A percentile compares a stretch with the other conserved stretches of the same genome.
Evolutionary conservation across 2,888 invertebrate genomes (phyloP).

Genomic region (Himalopsyche japonica): DNA sequence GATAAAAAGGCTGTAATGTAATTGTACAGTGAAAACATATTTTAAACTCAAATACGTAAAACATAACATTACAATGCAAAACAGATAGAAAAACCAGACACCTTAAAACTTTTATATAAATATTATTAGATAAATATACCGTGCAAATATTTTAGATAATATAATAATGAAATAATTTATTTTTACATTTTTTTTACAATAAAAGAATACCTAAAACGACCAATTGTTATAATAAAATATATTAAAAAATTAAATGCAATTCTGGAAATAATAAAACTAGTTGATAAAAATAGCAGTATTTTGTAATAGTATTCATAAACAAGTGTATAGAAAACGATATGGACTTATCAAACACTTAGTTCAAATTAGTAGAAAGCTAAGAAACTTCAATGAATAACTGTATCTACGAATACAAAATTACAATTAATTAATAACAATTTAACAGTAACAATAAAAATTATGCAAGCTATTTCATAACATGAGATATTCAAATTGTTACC

Average conservation of each 20-base stretch:
- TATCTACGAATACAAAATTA: background rate
- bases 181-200: too few relatives aligned
- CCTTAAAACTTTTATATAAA: too few relatives aligned
- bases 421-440: background rate
- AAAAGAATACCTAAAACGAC: background rate
- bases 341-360: background rate
- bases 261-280: background rate
- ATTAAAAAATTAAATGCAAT: background rate
- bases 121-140: too few relatives aligned
- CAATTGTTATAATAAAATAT: background rate
- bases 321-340: background rate
- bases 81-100: too few relatives aligned
- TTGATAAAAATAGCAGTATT: background rate
- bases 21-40: too few relatives aligned
- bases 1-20: too few relatives aligned
- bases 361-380: background rate
- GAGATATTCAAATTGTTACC: too few relatives aligned
- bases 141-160: too few relatives aligned
- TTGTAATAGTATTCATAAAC: background rate
- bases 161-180: too few relatives aligned
- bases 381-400: background rate
- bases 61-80: too few relatives aligned
- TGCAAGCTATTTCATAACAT: too few relatives aligned
- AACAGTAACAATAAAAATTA: background rate
- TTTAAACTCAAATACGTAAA: too few relatives aligned